A percentile compares a stretch with the other conserved stretches of the same genome.
Conservation (phyloP, 2,888 invertebrate species). For the Agriopis leucophaearia region DNA sequence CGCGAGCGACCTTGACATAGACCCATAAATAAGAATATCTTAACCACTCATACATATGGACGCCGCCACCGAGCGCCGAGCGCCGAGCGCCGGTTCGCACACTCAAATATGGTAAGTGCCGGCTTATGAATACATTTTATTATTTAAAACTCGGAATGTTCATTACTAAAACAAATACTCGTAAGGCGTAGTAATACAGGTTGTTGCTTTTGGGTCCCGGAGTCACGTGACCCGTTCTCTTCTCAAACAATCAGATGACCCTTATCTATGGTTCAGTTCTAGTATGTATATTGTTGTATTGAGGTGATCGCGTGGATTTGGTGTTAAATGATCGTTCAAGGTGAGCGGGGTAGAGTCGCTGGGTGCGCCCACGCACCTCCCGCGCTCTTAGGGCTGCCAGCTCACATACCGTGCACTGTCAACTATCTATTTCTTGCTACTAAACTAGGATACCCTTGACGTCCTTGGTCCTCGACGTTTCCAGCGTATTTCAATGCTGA, state of each 20-base stretch:
- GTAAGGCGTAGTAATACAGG: constrained; percentile 84
- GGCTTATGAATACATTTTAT: constrained; percentile 86
- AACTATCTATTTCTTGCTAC: not conserved
- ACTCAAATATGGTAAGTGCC: constrained; percentile 85
- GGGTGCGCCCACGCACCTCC: constrained; percentile 76
- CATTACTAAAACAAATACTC: constrained; percentile 87
- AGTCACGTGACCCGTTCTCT: not conserved
- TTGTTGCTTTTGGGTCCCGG: constrained; percentile 60
- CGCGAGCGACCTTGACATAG: constrained; percentile 82
- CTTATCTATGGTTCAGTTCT: constrained; percentile 29
- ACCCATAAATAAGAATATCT: constrained; percentile 86
- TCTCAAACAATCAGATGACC: not conserved
- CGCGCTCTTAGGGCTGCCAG: constrained; percentile 61
- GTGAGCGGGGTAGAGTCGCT: constrained; percentile 72
- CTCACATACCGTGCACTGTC: constrained; percentile 1
- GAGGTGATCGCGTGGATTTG: constrained; percentile 64
- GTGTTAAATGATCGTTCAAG: constrained; percentile 75
- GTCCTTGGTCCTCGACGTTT: too few relatives aligned
- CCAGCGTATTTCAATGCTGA: too few relatives aligned
- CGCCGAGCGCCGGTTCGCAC: constrained; percentile 65
- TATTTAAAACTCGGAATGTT: constrained; percentile 86
- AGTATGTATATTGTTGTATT: constrained; percentile 33
- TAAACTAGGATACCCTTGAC: not conserved
- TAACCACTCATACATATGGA: constrained; percentile 85
- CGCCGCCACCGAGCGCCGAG: constrained; percentile 53